These are phyloP conservation scores for Meloe dianella DNA, from an alignment of 2,888 invertebrate genomes.

Conservation along the genomic window DNA sequence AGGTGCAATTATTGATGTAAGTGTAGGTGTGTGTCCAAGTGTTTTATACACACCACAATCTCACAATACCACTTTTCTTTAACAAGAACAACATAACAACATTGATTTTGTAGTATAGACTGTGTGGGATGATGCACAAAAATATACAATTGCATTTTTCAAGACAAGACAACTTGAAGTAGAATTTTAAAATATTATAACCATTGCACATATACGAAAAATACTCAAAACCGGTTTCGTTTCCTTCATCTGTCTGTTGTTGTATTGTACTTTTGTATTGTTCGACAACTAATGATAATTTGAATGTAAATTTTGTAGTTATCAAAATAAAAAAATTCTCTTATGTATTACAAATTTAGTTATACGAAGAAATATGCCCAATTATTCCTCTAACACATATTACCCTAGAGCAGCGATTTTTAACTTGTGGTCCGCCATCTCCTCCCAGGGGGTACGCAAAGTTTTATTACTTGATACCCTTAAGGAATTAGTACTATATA, in stretches of 20 bases:
- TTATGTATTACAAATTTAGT: neutral
- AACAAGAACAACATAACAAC: neutral
- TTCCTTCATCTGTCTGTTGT: neutral
- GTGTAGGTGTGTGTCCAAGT: constrained; percentile 19
- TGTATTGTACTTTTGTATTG: neutral
- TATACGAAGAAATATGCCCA: neutral
- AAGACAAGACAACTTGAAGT: neutral
- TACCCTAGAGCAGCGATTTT: too few relatives aligned
- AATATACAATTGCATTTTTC: constrained; percentile 9
- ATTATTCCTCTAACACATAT: neutral
- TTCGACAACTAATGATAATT: neutral
- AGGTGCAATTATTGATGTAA: constrained; percentile 27
- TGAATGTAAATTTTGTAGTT: neutral
- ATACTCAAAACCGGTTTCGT: neutral
- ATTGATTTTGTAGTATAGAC: neutral
- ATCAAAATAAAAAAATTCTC: neutral
- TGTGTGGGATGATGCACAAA: neutral
- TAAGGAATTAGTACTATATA: too few relatives aligned
- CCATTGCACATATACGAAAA: neutral
- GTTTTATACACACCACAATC: neutral
- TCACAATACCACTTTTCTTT: neutral
- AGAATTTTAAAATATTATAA: neutral
- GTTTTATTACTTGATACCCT: too few relatives aligned
- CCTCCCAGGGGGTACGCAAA: too few relatives aligned
- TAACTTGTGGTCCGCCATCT: too few relatives aligned